Percentiles rank a stretch among this genome's conserved stretches.
phyloP scores from a whole-genome alignment of 2,797 vertebrate species.

The Tragopan temminckii region DNA sequence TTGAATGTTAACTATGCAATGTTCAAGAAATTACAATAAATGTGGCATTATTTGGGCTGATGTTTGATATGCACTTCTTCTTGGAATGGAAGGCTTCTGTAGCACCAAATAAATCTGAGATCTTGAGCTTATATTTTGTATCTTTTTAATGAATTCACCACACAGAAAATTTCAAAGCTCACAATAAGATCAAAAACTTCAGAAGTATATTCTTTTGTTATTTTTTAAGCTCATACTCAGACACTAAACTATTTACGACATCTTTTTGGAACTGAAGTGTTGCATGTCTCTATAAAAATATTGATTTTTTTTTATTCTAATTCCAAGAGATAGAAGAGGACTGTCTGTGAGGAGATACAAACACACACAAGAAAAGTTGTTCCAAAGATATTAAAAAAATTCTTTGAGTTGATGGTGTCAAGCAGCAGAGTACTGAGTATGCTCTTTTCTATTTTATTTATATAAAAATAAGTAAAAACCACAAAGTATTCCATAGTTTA shows the following conservation, averaged over 20 bases:
- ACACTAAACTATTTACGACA: slow-evolving; percentile 16
- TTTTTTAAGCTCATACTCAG: neutral
- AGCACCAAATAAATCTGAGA: slow-evolving; percentile 39
- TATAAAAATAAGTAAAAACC: neutral
- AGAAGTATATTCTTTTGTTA: slow-evolving; percentile 25
- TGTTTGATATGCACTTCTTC: slow-evolving; percentile 2
- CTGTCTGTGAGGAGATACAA: neutral
- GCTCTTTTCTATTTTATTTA: neutral
- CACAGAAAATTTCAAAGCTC: slow-evolving; percentile 49
- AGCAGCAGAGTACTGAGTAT: neutral
- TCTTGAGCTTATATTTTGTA: slow-evolving; percentile 25
- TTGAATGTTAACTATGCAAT: slow-evolving; percentile 6
- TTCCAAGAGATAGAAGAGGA: slow-evolving; percentile 41
- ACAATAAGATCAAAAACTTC: slow-evolving; percentile 29
- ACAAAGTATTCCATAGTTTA: neutral
- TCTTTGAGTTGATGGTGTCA: neutral
- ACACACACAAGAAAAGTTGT: neutral
- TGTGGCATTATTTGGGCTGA: neutral
- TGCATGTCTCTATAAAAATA: slow-evolving; percentile 41
- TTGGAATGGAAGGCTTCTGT: slow-evolving; percentile 15
- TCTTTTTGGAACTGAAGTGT: slow-evolving; percentile 53
- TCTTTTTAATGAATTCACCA: slow-evolving; percentile 37
- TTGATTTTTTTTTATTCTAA: neutral
- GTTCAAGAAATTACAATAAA: neutral
- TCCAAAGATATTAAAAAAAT: neutral